phyloP scores from a whole-genome alignment of 2,113 vertebrate species.

The Scolopax mira region DNA sequence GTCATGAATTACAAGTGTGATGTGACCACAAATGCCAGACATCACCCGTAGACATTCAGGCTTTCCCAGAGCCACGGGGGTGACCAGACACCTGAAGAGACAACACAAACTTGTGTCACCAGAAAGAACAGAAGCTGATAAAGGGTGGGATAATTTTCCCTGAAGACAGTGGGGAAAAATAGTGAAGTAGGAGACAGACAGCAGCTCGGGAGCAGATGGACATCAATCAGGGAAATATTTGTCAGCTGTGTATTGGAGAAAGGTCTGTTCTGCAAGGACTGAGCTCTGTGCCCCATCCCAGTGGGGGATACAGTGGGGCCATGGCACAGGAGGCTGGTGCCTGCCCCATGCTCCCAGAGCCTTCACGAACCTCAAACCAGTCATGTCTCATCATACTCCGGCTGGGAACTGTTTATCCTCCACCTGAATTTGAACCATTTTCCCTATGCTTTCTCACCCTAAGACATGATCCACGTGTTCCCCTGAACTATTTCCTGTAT shows the following conservation, averaged over 20 bases:
- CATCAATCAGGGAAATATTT: background rate
- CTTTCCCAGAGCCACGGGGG: background rate
- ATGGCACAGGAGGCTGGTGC: background rate
- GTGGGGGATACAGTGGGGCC: too few relatives aligned
- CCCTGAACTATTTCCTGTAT: background rate
- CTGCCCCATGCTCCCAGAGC: background rate
- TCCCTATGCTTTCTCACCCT: background rate
- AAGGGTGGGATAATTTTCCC: background rate
- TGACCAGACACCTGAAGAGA: accelerated
- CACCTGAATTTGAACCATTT: background rate
- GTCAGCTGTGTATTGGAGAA: background rate
- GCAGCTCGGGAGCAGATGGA: background rate
- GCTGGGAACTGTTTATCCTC: background rate
- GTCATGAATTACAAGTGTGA: background rate
- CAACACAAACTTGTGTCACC: background rate
- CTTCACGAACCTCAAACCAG: background rate
- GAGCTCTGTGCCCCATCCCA: accelerated
- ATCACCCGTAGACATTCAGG: accelerated
- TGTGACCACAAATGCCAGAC: background rate
- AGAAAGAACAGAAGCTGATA: background rate
- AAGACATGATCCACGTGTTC: background rate
- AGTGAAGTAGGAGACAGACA: background rate
- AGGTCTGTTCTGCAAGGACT: background rate
- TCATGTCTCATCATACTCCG: background rate
- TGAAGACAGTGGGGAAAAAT: background rate